Base-by-base conservation (phyloP, 2,797 vertebrate species). In the Helostoma temminkii region DNA sequence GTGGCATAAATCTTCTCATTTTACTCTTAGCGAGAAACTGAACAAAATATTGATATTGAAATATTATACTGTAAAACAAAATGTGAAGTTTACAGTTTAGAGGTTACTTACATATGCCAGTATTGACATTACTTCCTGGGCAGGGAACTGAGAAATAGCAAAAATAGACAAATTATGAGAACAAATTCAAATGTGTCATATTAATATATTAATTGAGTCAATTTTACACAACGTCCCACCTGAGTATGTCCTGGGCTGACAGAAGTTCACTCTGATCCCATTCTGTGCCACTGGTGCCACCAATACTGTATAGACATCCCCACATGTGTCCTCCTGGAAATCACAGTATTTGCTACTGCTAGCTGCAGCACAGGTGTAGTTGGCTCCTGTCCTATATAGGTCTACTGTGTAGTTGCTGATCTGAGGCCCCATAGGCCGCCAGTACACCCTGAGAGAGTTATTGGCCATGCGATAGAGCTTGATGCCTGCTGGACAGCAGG, bases 401-500 rank as follows among this genome's bases (percentile, higher is more conserved):
- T 96, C 91, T 0, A 94, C 93, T 0, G 26, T 93, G 83, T 96
- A 94, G 65, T 85, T 94, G 26, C 91, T 82, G 6, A 72, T 93
- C 42, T 85, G 77, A 10, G 83, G 87, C 30, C 85, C 90, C 9
- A 91, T 59, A 30, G 93, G 89, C 62, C 74, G 89, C 98, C 97
- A 98, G 86, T 92, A 83, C 15, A 98, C 94, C 59, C 95, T 93
- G 61, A 98, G 92, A 4, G 95, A 88, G 3, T 89, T 93, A 86
- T 90, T 95, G 49, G 78, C 69, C 43, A 94, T 85, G 36, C 94
- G 92, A 5, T 96, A 96, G 6, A 98, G 88, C 84, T 95, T 96
- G 73, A 98, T 90, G 0, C 93, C 93, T 30, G 94, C 93, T n/a
- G 97, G 97, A 81, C 97, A 99, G 70, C 98, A 99, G 59, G 94